Conservation (phyloP, 1,140 invertebrate species). For the Frieseomelitta varia region DNA sequence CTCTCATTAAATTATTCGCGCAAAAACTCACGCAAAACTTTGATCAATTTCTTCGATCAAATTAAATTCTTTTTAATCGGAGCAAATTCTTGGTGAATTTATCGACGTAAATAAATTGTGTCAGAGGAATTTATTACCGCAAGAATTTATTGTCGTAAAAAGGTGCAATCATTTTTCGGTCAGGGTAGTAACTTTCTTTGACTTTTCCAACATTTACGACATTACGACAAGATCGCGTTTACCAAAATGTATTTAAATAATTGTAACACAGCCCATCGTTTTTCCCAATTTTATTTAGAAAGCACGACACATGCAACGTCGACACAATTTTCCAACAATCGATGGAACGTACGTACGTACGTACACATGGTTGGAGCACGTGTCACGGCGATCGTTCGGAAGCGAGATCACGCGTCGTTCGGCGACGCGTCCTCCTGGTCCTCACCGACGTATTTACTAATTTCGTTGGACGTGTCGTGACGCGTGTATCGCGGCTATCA, state of each 20-base stretch:
- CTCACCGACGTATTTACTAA: constrained; percentile 5
- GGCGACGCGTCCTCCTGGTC: neutral
- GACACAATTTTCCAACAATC: neutral
- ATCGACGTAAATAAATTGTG: neutral
- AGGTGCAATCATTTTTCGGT: neutral
- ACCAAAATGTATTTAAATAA: too few species aligned
- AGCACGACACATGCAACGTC: too few species aligned
- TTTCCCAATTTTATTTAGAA: neutral
- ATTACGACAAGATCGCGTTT: too few species aligned
- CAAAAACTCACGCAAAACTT: neutral
- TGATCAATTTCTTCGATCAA: neutral
- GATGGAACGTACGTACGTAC: neutral
- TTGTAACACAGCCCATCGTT: too few species aligned
- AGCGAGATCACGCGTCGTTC: neutral
- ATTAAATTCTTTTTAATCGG: neutral
- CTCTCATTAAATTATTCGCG: neutral
- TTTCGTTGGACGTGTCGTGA: constrained; percentile 37
- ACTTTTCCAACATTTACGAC: too few species aligned
- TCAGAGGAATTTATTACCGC: too few species aligned
- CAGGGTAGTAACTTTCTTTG: too few species aligned
- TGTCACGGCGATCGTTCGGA: neutral
- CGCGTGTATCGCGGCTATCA: constrained; percentile 53
- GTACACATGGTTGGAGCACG: neutral
- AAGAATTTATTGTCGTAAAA: too few species aligned
- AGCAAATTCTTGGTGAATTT: neutral